phyloP scores from a whole-genome alignment of 2,113 vertebrate genomes.

The Puffinus mauretanicus region DNA sequence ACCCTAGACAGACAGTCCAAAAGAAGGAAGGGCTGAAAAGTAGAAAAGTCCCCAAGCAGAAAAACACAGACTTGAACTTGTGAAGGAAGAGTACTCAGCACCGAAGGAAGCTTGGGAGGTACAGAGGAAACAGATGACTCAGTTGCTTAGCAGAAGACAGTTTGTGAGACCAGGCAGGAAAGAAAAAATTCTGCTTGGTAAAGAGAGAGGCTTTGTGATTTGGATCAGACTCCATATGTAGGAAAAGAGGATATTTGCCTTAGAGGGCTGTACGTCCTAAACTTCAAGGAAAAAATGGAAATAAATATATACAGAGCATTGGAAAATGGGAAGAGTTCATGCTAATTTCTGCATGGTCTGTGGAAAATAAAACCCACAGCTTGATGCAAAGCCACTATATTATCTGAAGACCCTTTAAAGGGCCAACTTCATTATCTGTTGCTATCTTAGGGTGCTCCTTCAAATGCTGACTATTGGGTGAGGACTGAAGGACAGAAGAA shows the following conservation, averaged over 20 bases:
- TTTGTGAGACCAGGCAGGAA: background rate
- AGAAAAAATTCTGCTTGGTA: background rate
- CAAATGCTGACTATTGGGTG: background rate
- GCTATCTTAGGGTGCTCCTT: background rate
- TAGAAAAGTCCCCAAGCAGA: conserved; percentile 11
- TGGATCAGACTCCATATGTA: background rate
- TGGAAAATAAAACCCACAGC: background rate
- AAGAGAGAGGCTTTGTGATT: background rate
- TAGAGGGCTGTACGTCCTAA: background rate
- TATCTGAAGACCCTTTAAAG: background rate
- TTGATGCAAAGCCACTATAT: background rate
- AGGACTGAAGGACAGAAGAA: background rate
- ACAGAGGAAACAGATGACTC: conserved; percentile 30
- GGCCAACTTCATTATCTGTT: background rate
- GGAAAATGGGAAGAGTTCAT: background rate
- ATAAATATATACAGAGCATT: background rate
- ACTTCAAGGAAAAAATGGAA: background rate
- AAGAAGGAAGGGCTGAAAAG: conserved; percentile 28
- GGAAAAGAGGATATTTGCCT: background rate
- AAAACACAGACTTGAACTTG: background rate
- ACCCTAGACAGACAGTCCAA: background rate
- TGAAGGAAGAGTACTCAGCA: background rate
- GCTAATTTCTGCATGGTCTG: background rate
- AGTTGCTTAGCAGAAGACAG: background rate
- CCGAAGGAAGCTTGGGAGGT: background rate